phyloP scores from a whole-genome alignment of 1,140 invertebrate species.

The Leptopilina boulardi region DNA sequence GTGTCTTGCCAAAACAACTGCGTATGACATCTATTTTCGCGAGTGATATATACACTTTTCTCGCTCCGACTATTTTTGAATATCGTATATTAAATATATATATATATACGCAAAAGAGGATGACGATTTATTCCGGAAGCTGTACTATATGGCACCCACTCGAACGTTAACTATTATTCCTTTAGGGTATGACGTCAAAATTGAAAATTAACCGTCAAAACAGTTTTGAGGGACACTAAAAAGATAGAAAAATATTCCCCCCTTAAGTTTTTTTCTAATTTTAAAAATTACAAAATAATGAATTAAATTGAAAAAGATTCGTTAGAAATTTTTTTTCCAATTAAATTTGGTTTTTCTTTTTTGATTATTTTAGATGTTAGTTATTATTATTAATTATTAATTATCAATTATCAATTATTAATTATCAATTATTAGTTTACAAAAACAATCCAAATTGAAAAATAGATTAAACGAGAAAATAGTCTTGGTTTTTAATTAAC shows the following conservation, averaged over 20 bases:
- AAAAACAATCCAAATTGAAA: too few relatives aligned
- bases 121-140: slow-evolving; percentile 23
- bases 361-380: too few relatives aligned
- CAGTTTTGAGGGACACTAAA: neutral
- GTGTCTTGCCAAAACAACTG: slow-evolving; percentile 55
- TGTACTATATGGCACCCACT: neutral
- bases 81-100: too few relatives aligned
- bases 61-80: slow-evolving; percentile 5
- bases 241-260: neutral
- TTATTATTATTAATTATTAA: too few relatives aligned
- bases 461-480: neutral
- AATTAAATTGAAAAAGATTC: too few relatives aligned
- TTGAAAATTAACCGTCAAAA: slow-evolving; percentile 10
- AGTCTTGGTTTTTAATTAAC: neutral
- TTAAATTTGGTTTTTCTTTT: too few relatives aligned
- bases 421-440: too few relatives aligned
- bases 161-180: neutral
- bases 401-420: too few relatives aligned
- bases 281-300: too few relatives aligned
- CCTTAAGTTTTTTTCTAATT: too few relatives aligned
- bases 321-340: too few relatives aligned
- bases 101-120: slow-evolving; percentile 6
- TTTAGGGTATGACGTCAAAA: neutral
- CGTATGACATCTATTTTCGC: slow-evolving; percentile 59
- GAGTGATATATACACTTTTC: slow-evolving; percentile 53